Base-by-base conservation (phyloP, 2,888 invertebrate genomes). In the Nomada flava region DNA sequence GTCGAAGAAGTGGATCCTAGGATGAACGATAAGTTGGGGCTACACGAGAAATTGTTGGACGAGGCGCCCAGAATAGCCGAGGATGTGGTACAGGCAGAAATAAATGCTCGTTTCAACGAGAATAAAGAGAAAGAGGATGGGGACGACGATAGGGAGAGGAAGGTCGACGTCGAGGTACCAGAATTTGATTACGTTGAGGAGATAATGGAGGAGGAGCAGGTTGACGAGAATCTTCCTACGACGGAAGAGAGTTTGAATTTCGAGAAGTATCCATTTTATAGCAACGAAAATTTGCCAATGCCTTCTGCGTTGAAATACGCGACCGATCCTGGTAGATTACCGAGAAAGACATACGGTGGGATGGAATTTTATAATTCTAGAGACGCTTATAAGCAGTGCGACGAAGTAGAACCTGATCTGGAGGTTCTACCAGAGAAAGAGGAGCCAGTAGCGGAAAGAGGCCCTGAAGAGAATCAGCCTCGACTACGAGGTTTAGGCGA, bases 321-420 rank as follows among this genome's bases (percentile, higher is more conserved):
- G 0, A 95, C 96, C 90, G 95, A 96, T 93, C 94, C 96, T 0
- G 93, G 94, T 75, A 94, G 95, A 10, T 95, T 96, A 42, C 97
- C 97, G 0, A 94, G 93, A 47, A 97, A 97, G 93, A 95, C 95
- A 0, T 93, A 94, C 13, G 96, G 96, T n/a, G 95, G 96, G 15
- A 95, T 96, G 90, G 96, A 96, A 77, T 97, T 97, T 93, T 97
- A 97, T 88, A 95, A 96, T 80, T 96, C 96, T 0, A 95, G 96
- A 75, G 93, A 94, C 69, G 80, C 83, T 15, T 89, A 91, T 68
- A 89, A 92, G 26, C 86, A 91, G 10, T 94, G 94, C 81, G 92
- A 92, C 9, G 94, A 94, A n/a, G 90, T 92, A 26, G 91, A 91
- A 84, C 93, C 88, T 0, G 85, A 90, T 79, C 82, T 93, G 36